Evolutionary conservation across 35 echinoderm and acorn worm species (phyloP), one percentile per base, ranked within the genome.

Genomic region (Apostichopus japonicus): DNA sequence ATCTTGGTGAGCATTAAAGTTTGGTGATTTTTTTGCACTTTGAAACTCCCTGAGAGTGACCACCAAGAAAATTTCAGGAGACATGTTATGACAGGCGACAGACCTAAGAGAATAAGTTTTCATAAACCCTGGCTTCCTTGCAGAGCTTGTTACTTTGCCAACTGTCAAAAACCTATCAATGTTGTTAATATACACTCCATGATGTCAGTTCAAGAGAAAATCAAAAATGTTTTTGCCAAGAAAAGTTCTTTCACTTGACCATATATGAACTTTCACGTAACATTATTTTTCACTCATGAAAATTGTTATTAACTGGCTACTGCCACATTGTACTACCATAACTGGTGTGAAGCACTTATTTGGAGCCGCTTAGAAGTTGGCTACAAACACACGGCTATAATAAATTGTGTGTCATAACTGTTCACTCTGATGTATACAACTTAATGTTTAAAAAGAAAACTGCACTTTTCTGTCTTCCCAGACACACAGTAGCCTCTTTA

Each of bases 171-270:
- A 75, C 63, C 63, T 67, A 67, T 67, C 63, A 67, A 19, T 67
- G 19, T 14, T 67, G 63, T 67, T 67, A 14, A 10, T 67, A 33
- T 44, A 44, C 19, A 19, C 8, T 4, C 63, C 7, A 75, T 75
- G 16, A 21, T 75, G 22, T 75, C 71, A 75, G 6, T 75, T 75
- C 71, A 75, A 6, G 22, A 75, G 15, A 75, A 75, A 75, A 23
- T 7, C 71, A 61, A 61, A 61, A 61, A 61, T 75, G 71, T 75
- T 75, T 19, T 21, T 75, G 71, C n/a, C 21, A 75, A 75, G 71
- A 75, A 75, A 75, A 75, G 71, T 75, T 75, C 71, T 75, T 75
- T 75, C 71, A 75, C 71, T 75, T 75, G 71, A 75, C 71, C 71
- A 75, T 19, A 75, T 19, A 21, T 75, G 71, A 75, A 75, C 71